Percentiles rank a stretch among this genome's conserved stretches.
phyloP scores from a whole-genome alignment of 2,797 vertebrate species.

The Myiotriccus ornatus region DNA sequence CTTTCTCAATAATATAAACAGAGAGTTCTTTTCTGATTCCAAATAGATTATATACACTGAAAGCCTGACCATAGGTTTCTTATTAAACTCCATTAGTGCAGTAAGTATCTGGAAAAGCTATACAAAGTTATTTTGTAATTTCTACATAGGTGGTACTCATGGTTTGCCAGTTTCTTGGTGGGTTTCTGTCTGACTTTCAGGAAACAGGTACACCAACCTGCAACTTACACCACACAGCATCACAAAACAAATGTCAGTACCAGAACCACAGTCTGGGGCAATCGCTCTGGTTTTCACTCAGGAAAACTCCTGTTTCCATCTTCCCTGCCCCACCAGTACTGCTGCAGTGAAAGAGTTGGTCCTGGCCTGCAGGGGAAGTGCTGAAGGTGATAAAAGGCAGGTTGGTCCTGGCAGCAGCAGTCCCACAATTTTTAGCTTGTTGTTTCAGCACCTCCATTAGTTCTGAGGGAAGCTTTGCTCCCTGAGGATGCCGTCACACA shows the following conservation, averaged over 20 bases:
- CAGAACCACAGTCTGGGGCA: fast-evolving
- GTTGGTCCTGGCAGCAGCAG: neutral
- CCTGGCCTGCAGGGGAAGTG: neutral
- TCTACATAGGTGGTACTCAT: neutral
- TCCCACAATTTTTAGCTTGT: neutral
- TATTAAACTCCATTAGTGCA: neutral
- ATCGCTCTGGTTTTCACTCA: neutral
- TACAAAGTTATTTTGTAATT: neutral
- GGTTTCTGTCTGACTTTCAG: neutral
- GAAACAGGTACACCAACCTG: neutral
- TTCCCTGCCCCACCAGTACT: neutral
- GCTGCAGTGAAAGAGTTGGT: neutral
- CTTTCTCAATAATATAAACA: neutral
- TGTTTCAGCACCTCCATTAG: neutral
- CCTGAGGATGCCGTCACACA: neutral
- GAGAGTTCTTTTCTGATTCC: neutral
- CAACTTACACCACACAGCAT: neutral
- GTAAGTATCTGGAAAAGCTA: neutral
- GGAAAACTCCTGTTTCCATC: neutral
- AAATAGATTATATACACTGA: neutral
- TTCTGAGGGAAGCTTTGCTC: neutral
- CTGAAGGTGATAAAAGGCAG: neutral
- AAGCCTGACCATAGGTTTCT: neutral
- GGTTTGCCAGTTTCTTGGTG: neutral
- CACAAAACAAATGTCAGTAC: neutral